Percentiles rank a stretch among this genome's conserved stretches.
Evolutionary conservation across 2,113 vertebrate species (phyloP).

Genomic region (Pithys albifrons): DNA sequence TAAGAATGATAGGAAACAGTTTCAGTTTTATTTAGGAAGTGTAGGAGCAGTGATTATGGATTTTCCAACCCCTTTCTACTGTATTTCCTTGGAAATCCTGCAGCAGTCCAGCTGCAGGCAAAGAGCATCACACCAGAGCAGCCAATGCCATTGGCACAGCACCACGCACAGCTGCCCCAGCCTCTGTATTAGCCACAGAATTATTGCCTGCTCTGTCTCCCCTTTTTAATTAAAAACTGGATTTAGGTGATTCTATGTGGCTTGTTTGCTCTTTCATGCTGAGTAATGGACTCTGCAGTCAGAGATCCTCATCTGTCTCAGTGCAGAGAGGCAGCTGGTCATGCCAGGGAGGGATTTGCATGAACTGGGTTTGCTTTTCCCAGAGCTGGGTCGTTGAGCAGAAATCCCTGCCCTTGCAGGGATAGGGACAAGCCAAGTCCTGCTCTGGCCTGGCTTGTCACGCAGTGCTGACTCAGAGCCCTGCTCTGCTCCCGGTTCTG

Average conservation of each 20-base stretch:
- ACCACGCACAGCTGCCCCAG: neutral
- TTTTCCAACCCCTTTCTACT: neutral
- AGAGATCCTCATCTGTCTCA: neutral
- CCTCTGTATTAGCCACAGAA: neutral
- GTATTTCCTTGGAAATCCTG: neutral
- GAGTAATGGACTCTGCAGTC: neutral
- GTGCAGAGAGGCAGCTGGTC: neutral
- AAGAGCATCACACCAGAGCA: neutral
- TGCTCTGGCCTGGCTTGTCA: neutral
- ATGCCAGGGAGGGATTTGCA: neutral
- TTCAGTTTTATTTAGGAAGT: neutral
- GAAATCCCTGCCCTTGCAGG: neutral
- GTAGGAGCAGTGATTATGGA: neutral
- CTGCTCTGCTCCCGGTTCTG: neutral
- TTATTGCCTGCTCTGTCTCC: neutral
- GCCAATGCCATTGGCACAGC: neutral
- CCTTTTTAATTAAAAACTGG: neutral
- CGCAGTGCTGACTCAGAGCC: neutral
- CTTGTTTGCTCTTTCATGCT: neutral
- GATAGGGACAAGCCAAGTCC: neutral
- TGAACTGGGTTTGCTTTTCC: neutral
- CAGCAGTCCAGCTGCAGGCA: neutral
- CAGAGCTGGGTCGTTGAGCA: accelerated
- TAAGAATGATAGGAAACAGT: neutral
- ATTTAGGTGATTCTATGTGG: neutral